phyloP scores from a whole-genome alignment of 2,797 vertebrate genomes.

The Myotis findleyi region DNA sequence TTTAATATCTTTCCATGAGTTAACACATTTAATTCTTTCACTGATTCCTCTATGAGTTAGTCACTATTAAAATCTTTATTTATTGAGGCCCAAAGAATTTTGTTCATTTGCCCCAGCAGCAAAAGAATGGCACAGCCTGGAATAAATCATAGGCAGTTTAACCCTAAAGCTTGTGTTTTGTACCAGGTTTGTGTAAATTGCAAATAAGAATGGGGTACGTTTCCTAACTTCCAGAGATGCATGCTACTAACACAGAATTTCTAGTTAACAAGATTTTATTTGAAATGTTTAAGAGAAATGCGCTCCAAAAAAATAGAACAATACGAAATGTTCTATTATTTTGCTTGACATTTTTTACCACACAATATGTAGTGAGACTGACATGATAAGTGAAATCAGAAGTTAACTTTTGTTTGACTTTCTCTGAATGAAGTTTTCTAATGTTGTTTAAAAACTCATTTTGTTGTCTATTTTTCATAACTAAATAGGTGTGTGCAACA shows the following conservation, averaged over 20 bases:
- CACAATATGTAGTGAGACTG: background rate
- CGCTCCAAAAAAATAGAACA: background rate
- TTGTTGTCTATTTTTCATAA: background rate
- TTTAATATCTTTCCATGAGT: slow-evolving; percentile 3
- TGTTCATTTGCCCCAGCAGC: background rate
- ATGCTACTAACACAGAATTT: slow-evolving; percentile 19
- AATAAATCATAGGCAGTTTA: background rate
- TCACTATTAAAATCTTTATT: background rate
- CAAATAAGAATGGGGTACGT: background rate
- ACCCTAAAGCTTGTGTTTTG: background rate
- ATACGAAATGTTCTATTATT: background rate
- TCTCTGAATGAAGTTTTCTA: background rate
- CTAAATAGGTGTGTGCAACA: background rate
- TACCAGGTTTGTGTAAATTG: background rate
- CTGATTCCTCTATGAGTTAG: background rate
- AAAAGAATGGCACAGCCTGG: background rate
- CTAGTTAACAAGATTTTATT: slow-evolving; percentile 39
- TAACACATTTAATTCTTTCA: background rate
- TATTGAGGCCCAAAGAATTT: background rate
- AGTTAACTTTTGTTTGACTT: slow-evolving; percentile 45
- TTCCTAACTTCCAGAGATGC: slow-evolving; percentile 23
- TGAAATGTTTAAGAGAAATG: slow-evolving; percentile 45
- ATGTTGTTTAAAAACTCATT: background rate
- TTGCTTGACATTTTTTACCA: slow-evolving; percentile 4
- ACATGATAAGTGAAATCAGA: background rate